Conservation (phyloP, 2,797 vertebrate species). For the Gastrophryne carolinensis region DNA sequence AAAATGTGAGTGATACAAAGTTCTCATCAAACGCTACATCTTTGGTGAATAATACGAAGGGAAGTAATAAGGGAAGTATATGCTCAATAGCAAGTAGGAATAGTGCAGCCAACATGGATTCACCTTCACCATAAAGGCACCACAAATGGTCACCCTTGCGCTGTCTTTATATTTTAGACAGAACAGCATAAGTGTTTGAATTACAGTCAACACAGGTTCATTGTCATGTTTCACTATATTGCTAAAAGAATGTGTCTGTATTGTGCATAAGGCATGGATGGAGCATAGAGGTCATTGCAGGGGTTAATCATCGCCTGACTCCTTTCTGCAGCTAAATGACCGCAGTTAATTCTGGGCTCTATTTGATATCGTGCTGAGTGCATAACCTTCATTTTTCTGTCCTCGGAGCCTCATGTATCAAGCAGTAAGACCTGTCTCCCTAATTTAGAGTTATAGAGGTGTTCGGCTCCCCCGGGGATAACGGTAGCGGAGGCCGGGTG, state of each 20-base stretch:
- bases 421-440: slow-evolving; percentile 31
- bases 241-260: not conserved
- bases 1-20: too few species aligned
- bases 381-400: slow-evolving; percentile 43
- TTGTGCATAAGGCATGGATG: not conserved
- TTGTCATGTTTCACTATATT: not conserved
- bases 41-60: too few species aligned
- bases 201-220: not conserved
- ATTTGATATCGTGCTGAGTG: slow-evolving; percentile 36
- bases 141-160: too few species aligned
- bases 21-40: too few species aligned
- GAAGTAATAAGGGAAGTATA: too few species aligned
- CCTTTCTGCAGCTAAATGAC: slow-evolving; percentile 25
- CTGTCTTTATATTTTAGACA: not conserved
- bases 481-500: not conserved
- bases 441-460: slow-evolving; percentile 41
- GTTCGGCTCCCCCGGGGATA: slow-evolving; percentile 12
- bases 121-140: too few species aligned
- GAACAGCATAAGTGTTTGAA: not conserved
- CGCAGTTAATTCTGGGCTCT: slow-evolving; percentile 29
- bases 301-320: slow-evolving; percentile 39
- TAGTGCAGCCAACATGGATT: too few species aligned
- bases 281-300: slow-evolving; percentile 10
- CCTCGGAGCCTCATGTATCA: slow-evolving; percentile 41
- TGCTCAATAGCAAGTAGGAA: too few species aligned